phyloP scores from a whole-genome alignment of 2,888 invertebrate genomes.

The Endotricha flammealis region DNA sequence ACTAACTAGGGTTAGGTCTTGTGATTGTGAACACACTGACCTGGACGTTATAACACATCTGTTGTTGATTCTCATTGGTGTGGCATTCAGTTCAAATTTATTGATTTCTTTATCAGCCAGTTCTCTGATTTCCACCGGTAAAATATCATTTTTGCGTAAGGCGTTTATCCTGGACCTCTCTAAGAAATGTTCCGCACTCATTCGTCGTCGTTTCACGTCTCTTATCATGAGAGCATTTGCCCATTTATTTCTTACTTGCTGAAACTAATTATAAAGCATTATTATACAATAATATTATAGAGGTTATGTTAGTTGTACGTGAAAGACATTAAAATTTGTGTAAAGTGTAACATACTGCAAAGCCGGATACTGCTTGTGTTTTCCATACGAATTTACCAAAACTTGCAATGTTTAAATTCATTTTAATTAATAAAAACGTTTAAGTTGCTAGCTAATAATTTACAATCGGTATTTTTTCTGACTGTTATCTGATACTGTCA shows the following conservation, averaged over 20 bases:
- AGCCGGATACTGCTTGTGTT: conserved; percentile 52
- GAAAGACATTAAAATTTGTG: too few relatives aligned
- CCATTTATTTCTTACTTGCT: conserved; percentile 87
- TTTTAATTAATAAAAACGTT: conserved; percentile 21
- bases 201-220: conserved; percentile 89
- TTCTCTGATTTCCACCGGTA: conserved; percentile 89
- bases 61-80: conserved; percentile 80
- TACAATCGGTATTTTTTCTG: too few relatives aligned
- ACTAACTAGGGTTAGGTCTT: too few relatives aligned
- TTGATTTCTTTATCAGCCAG: conserved; percentile 86
- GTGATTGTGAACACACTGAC: too few relatives aligned
- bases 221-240: conserved; percentile 90
- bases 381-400: conserved; percentile 58
- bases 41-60: conserved; percentile 94
- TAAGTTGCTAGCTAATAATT: too few relatives aligned
- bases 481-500: too few relatives aligned
- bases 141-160: conserved; percentile 88
- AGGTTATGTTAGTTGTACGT: too few relatives aligned
- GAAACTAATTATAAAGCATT: conserved; percentile 65
- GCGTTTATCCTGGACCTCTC: conserved; percentile 89
- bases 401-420: conserved; percentile 54
- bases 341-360: conserved; percentile 38
- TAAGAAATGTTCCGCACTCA: conserved; percentile 85
- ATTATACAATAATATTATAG: not conserved
- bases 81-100: conserved; percentile 87